phyloP scores from a whole-genome alignment of 53 echinoderm and acorn worm species.

The Apostichopus leukothele region DNA sequence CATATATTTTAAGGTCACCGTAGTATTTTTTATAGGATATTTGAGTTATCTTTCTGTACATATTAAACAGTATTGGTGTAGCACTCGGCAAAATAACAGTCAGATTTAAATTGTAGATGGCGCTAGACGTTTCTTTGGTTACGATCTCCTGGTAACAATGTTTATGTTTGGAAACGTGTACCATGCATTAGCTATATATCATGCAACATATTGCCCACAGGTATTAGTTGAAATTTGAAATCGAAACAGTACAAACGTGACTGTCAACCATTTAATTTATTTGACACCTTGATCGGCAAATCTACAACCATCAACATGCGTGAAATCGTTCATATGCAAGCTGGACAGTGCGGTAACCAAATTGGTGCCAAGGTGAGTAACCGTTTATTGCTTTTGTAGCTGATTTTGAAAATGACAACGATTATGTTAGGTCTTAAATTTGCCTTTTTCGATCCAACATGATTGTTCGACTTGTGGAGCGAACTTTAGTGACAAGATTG shows the following conservation, averaged over 20 bases:
- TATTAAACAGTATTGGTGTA: too few species aligned
- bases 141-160: slow-evolving; percentile 28
- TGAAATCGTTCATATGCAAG: slow-evolving; percentile 55
- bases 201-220: neutral
- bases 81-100: too few species aligned
- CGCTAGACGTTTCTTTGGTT: slow-evolving; percentile 35
- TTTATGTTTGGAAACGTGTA: neutral
- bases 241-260: neutral
- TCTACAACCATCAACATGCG: slow-evolving; percentile 39
- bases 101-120: neutral
- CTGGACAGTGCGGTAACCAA: slow-evolving; percentile 53
- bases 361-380: slow-evolving; percentile 53
- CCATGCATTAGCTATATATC: neutral
- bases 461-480: too few species aligned
- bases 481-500: too few species aligned
- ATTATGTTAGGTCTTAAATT: too few species aligned
- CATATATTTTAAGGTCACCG: too few species aligned
- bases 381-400: too few species aligned
- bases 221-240: slow-evolving; percentile 22
- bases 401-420: too few species aligned
- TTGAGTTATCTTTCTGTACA: too few species aligned
- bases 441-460: too few species aligned
- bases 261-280: neutral
- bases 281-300: neutral
- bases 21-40: too few species aligned